Evolutionary conservation across 2,797 vertebrate species (phyloP), one percentile per base, ranked within the genome.

Genomic region (Sebastes itinus): DNA sequence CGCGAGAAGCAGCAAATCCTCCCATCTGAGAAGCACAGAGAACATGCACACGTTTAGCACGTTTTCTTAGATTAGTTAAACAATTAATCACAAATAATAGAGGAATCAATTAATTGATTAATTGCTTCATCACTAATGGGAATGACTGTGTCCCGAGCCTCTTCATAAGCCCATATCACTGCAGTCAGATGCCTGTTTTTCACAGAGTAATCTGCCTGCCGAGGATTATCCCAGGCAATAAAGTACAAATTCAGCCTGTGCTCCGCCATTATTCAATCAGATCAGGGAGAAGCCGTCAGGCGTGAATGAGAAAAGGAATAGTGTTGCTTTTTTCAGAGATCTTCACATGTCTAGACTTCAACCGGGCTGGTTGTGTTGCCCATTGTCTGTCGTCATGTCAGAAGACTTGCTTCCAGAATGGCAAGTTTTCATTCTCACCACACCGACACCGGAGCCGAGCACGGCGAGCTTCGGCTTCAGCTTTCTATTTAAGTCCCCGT

Each of bases 401-500:
- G 65, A 80, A 75, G 66, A 75, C 80, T 76, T 59, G 62, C 71
- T 81, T 82, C 70, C 76, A 68, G 49, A 66, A 27, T 14, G 56
- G 59, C 78, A 65, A 65, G 22, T 86, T 86, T 82, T 83, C 78
- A 77, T 87, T 87, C 76, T 61, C 68, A 11, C 73, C 64, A n/a
- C 71, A n/a, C 52, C 42, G 25, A 88, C 84, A 75, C 30, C 12
- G 1, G 72, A 83, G 75, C 74, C 77, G 12, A 46, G 62, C 58
- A 38, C 33, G 18, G 78, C 77, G 27, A 90, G 89, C 86, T 85
- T 22, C 62, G 68, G 86, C 86, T 68, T 10, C 86, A 28, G 80
- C 81, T 82, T 89, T 93, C 89, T 91, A 88, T 94, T 92, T 93
- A 92, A 94, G 90, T 90, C 87, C 83, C 80, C 33, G 77, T 95